Conservation (phyloP, 2,113 vertebrate genomes). For the Gymnogyps californianus region DNA sequence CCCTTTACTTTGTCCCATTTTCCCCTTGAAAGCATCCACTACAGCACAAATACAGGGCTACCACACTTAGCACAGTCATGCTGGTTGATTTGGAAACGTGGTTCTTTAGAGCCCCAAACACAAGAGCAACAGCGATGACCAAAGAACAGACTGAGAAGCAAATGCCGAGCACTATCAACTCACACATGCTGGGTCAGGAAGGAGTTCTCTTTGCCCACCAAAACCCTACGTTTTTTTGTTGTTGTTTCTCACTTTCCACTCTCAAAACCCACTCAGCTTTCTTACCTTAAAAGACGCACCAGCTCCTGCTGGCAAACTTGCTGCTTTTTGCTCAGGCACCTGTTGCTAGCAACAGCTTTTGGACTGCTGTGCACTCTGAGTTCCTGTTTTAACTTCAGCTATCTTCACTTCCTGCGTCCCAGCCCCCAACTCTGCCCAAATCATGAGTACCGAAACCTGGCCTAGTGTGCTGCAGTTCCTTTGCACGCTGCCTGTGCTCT, state of each 20-base stretch:
- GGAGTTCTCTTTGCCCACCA: neutral
- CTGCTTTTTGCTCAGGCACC: neutral
- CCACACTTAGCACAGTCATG: rapidly evolving
- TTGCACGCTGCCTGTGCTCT: neutral
- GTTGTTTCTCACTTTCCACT: neutral
- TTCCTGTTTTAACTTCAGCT: slow-evolving; percentile 54
- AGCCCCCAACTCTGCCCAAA: neutral
- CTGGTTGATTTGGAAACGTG: neutral
- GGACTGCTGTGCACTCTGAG: neutral
- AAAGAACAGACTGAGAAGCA: neutral
- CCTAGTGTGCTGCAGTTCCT: neutral
- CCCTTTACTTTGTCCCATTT: neutral
- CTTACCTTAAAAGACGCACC: slow-evolving; percentile 35
- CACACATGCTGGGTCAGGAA: neutral
- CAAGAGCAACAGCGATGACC: neutral
- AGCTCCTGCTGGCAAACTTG: neutral
- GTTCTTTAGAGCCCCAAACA: neutral
- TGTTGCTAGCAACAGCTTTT: neutral
- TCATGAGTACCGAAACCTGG: neutral
- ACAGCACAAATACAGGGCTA: neutral
- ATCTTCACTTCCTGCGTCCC: slow-evolving; percentile 16
- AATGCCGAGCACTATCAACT: rapidly evolving
- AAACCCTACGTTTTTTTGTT: neutral
- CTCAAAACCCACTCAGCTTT: neutral
- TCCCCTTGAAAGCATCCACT: neutral